A percentile compares a stretch with the other conserved stretches of the same genome.
These are phyloP conservation scores for Euwallacea similis DNA, from an alignment of 1,140 invertebrate genomes.

Conservation along the genomic window DNA sequence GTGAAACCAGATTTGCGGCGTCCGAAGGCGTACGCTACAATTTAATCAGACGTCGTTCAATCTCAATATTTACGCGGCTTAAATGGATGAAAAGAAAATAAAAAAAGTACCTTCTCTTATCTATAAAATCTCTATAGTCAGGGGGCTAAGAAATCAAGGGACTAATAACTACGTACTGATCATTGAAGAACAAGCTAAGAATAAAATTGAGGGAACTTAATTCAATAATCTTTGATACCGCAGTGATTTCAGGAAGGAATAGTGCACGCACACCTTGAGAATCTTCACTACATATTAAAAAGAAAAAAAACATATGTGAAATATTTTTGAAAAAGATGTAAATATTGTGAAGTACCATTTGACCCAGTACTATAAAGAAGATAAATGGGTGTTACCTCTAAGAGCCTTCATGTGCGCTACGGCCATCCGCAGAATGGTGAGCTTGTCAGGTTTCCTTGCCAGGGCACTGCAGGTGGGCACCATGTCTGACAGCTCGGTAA, in stretches of 20 bases:
- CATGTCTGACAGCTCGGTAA: constrained; percentile 99
- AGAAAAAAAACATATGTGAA: too few species aligned
- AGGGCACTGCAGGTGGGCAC: constrained; percentile 97
- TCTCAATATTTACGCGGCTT: constrained; percentile 29
- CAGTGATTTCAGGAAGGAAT: too few species aligned
- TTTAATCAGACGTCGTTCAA: constrained; percentile 27
- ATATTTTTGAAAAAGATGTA: too few species aligned
- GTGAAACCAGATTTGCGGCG: constrained; percentile 24
- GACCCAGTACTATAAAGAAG: constrained; percentile 3
- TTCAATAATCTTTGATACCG: too few species aligned
- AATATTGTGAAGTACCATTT: too few species aligned
- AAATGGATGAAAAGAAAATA: constrained; percentile 22
- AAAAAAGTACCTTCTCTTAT: constrained; percentile 9
- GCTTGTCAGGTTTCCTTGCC: constrained; percentile 97
- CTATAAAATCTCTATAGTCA: constrained; percentile 16
- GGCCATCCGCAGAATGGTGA: constrained; percentile 99
- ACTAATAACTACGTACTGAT: too few species aligned
- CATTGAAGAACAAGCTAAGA: too few species aligned
- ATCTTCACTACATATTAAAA: too few species aligned
- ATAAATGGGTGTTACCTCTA: constrained; percentile 65
- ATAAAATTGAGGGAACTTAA: too few species aligned
- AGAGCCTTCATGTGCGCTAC: constrained; percentile 99
- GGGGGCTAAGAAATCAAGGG: background rate
- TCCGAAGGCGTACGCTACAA: constrained; percentile 22
- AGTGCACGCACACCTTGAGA: too few species aligned